Evolutionary conservation across 2,888 invertebrate species (phyloP).

Genomic region (Candidula unifasciata): DNA sequence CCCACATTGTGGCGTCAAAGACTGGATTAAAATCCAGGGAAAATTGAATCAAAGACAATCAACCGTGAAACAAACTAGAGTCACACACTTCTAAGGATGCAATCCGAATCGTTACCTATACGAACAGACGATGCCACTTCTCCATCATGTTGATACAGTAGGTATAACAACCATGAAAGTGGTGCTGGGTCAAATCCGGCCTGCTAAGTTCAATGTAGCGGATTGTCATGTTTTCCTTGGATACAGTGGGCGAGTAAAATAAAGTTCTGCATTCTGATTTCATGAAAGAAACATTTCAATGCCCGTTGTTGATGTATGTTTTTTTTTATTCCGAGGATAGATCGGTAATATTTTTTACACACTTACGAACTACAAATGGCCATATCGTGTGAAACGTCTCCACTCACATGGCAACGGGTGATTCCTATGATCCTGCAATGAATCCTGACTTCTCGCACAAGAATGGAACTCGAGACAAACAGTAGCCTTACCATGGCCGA

Average conservation of each 20-base stretch:
- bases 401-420: conserved; percentile 7
- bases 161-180: too few relatives aligned
- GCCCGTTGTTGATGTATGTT: conserved; percentile 3
- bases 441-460: conserved; percentile 12
- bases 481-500: conserved; percentile 25
- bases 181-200: too few relatives aligned
- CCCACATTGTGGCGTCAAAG: too few relatives aligned
- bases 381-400: neutral
- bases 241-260: neutral
- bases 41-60: too few relatives aligned
- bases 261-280: neutral
- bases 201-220: too few relatives aligned
- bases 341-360: neutral
- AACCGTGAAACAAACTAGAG: too few relatives aligned
- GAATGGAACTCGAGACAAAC: conserved; percentile 35
- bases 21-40: too few relatives aligned
- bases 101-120: too few relatives aligned
- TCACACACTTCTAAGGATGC: too few relatives aligned
- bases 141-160: too few relatives aligned
- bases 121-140: too few relatives aligned
- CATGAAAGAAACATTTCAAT: neutral
- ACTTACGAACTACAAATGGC: neutral
- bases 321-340: neutral
- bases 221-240: neutral
- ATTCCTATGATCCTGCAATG: conserved; percentile 26